These are phyloP conservation scores for Epsilonema sp. DNA, from an alignment of 2,888 invertebrate genomes.

Conservation along the genomic window DNA sequence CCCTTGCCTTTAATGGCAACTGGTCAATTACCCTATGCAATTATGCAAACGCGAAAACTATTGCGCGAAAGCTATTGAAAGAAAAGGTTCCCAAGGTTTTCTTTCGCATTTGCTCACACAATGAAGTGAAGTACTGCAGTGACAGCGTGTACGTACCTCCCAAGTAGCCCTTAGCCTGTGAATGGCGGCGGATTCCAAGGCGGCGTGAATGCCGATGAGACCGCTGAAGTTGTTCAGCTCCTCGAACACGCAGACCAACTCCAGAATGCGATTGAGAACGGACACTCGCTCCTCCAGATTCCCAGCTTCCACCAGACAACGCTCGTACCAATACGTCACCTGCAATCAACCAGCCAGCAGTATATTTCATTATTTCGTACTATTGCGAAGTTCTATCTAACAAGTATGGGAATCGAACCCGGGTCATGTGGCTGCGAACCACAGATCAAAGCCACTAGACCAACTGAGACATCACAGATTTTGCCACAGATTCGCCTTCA, in stretches of 20 bases:
- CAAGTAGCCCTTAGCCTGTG: conserved; percentile 58
- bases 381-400: no score
- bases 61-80: conserved; percentile 35
- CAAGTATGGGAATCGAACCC: no score
- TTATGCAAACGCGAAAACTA: not conserved
- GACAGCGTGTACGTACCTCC: conserved; percentile 19
- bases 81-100: conserved; percentile 33
- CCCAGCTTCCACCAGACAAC: conserved; percentile 79
- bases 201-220: conserved; percentile 73
- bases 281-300: conserved; percentile 85
- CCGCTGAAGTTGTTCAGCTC: conserved; percentile 98
- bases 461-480: no score
- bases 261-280: conserved; percentile 66
- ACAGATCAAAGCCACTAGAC: no score
- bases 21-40: conserved; percentile 9
- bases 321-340: conserved; percentile 89
- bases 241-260: conserved; percentile 77
- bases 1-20: no score
- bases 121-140: not conserved
- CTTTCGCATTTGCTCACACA: not conserved
- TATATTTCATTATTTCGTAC: no score
- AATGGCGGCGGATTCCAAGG: conserved; percentile 74
- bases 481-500: no score
- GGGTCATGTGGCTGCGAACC: no score
- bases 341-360: conserved; percentile 35